Evolutionary conservation across 1,140 invertebrate genomes (phyloP), one percentile per base, ranked within the genome.

Genomic region (Hylaeus anthracinus): DNA sequence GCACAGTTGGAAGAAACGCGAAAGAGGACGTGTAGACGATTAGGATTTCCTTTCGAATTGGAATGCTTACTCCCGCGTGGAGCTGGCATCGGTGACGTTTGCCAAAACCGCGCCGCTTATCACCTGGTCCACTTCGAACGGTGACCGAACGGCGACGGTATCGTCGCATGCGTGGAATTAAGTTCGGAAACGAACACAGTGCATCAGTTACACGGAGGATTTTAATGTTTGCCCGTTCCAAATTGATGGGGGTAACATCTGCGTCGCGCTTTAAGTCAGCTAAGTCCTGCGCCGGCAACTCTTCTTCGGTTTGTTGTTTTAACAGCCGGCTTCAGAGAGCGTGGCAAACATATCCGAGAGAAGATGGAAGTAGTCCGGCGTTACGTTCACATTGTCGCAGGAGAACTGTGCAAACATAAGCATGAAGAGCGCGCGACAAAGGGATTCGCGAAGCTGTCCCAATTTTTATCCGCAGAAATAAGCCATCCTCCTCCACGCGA

Each of bases 301-400:
- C 83, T 86, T 86, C 81, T 80, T 86, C 85, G 72, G 84, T 86
- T 86, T 77, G 85, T 86, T 86, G 85, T 86, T 86, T 86, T 71
- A 86, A 84, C 85, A 86, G 81, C 71, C 81, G 61, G 81, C 72
- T 83, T 83, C 76, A 80, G 84, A 86, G 84, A 86, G 72, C 81
- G 85, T 71, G 66, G 84, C 75, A 86, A 86, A 86, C 84, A 86
- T 86, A 86, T 86, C 81, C 84, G 84, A 86, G 84, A 86, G 85
- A 83, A 86, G 84, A 86, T 86, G 85, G 76, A 86, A 86, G 85
- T 86, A 86, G 85, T 82, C 76, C 76, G 78, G 72, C 53, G 80
- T 86, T 86, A 86, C 84, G 81, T 83, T 86, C 81, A 72, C 85
- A 86, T 86, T 86, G 84, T 86, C 84, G 58, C 84, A 79, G 60